Evolutionary conservation across 2,113 vertebrate genomes (phyloP).

Genomic region (Rhinoptilus africanus): DNA sequence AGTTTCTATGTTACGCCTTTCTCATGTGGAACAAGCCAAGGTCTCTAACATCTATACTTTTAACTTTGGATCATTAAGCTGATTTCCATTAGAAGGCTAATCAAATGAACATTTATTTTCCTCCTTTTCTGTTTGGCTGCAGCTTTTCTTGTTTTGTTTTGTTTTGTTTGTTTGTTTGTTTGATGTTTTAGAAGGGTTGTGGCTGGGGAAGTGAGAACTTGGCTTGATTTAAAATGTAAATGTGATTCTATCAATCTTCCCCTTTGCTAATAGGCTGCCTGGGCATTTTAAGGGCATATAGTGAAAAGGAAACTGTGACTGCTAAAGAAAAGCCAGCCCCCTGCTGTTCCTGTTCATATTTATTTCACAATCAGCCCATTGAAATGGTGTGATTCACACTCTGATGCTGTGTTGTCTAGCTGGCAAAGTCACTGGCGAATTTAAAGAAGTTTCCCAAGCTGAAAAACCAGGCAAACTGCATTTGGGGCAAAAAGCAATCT

Average conservation of each 20-base stretch:
- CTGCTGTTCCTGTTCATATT: slow-evolving; percentile 62
- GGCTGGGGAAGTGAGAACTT: slow-evolving; percentile 27
- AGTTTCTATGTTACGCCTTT: not conserved
- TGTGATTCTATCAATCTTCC: slow-evolving; percentile 61
- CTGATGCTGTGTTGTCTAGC: slow-evolving; percentile 51
- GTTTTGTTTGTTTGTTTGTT: slow-evolving; percentile 26
- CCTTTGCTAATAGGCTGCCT: slow-evolving; percentile 14
- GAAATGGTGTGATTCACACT: slow-evolving; percentile 62
- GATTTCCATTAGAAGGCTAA: slow-evolving; percentile 37
- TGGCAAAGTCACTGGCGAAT: slow-evolving; percentile 57
- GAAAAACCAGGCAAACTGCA: slow-evolving; percentile 14
- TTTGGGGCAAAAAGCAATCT: slow-evolving; percentile 41
- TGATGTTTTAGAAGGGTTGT: slow-evolving; percentile 33
- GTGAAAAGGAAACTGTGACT: slow-evolving; percentile 60
- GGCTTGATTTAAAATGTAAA: slow-evolving; percentile 64
- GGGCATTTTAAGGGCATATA: slow-evolving; percentile 67
- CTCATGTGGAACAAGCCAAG: not conserved
- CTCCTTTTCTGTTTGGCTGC: not conserved
- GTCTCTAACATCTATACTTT: not conserved
- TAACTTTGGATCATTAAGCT: slow-evolving; percentile 22
- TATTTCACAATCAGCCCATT: slow-evolving; percentile 65
- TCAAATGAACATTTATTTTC: slow-evolving; percentile 36
- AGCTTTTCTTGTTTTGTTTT: slow-evolving; percentile 29
- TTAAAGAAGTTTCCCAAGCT: slow-evolving; percentile 62
- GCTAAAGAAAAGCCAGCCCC: slow-evolving; percentile 57